These are phyloP conservation scores for Echinometra lucunter DNA, from an alignment of 53 echinoderm and acorn worm species.

Conservation along the genomic window DNA sequence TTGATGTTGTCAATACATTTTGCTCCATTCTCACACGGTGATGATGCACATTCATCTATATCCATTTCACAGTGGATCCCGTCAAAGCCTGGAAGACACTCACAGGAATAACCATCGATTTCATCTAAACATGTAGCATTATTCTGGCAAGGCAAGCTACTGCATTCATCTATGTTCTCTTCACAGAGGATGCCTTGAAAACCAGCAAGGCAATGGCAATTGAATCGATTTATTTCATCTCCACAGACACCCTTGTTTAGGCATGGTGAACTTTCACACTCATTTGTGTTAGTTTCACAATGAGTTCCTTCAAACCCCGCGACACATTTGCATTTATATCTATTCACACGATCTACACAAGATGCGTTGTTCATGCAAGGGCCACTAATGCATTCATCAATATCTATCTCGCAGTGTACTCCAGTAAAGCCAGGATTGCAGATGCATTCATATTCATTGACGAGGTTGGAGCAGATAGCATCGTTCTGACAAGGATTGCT, in stretches of 20 bases:
- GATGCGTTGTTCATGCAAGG: constrained; percentile 80
- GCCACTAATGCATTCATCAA: constrained; percentile 79
- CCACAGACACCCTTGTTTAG: constrained; percentile 70
- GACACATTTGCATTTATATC: constrained; percentile 77
- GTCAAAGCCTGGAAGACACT: constrained; percentile 75
- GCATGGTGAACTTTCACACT: constrained; percentile 77
- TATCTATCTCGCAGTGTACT: constrained; percentile 67
- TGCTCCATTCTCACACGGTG: constrained; percentile 80
- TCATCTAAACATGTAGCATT: constrained; percentile 75
- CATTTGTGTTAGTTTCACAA: constrained; percentile 76
- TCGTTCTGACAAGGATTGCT: constrained; percentile 75
- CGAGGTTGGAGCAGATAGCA: constrained; percentile 57
- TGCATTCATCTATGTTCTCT: constrained; percentile 82
- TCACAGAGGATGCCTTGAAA: constrained; percentile 67
- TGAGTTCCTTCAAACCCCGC: constrained; percentile 70
- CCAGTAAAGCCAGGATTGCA: constrained; percentile 72
- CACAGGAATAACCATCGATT: constrained; percentile 73
- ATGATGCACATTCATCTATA: constrained; percentile 80
- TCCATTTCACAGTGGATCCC: constrained; percentile 78
- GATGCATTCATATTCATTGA: constrained; percentile 59
- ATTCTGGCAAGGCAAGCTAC: constrained; percentile 80
- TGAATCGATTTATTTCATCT: constrained; percentile 68
- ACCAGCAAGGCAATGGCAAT: constrained; percentile 42
- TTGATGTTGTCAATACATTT: constrained; percentile 70
- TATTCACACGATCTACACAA: constrained; percentile 70